Percentiles rank a stretch among this genome's conserved stretches.
These are phyloP conservation scores for Hyposoter didymator DNA, from an alignment of 2,888 invertebrate species.

Conservation along the genomic window DNA sequence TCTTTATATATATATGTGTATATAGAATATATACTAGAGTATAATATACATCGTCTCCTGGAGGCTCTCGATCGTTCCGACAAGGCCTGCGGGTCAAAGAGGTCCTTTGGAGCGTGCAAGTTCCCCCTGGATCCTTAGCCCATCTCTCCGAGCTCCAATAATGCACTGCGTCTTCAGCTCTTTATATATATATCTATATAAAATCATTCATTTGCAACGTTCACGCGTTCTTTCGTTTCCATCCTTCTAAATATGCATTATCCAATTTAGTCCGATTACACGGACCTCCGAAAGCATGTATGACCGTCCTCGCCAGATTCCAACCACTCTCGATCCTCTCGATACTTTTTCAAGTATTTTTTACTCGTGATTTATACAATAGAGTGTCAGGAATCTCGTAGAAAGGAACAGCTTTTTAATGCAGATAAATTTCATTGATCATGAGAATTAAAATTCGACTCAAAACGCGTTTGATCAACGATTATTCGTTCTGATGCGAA, in stretches of 20 bases:
- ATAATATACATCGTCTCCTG: conserved; percentile 66
- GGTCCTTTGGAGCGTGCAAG: conserved; percentile 69
- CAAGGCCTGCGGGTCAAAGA: conserved; percentile 69
- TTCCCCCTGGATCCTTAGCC: conserved; percentile 59
- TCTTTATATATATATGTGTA: conserved; percentile 4
- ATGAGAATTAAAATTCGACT: background rate
- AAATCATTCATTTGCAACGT: conserved; percentile 42
- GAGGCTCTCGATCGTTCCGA: conserved; percentile 67
- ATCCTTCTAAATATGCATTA: conserved; percentile 78
- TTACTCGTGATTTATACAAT: background rate
- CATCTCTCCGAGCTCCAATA: conserved; percentile 52
- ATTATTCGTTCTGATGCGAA: background rate
- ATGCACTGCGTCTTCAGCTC: conserved; percentile 46
- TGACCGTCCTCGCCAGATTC: conserved; percentile 64
- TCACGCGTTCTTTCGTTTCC: conserved; percentile 67
- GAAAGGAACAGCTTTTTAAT: background rate
- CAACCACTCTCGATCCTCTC: conserved; percentile 45
- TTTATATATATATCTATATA: conserved; percentile 23
- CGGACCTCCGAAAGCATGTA: conserved; percentile 70
- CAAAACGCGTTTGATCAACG: background rate
- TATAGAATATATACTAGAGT: conserved; percentile 57
- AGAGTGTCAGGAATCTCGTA: background rate
- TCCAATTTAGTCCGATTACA: conserved; percentile 81
- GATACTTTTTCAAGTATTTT: conserved; percentile 19
- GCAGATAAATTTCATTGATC: background rate